phyloP scores from a whole-genome alignment of 2,888 invertebrate genomes.

The Carterocephalus palaemon region DNA sequence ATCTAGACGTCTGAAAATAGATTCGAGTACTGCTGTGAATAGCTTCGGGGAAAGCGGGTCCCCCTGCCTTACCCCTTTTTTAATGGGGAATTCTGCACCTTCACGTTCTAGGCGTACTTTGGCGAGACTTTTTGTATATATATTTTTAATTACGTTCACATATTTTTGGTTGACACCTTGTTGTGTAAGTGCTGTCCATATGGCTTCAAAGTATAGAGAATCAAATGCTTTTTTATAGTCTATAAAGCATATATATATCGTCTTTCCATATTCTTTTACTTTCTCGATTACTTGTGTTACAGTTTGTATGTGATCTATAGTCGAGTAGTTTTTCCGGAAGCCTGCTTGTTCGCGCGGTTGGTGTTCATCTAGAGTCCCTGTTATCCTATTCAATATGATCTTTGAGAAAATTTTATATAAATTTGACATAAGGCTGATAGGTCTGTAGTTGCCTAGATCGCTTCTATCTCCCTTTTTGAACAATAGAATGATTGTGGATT shows the following conservation, averaged over 20 bases:
- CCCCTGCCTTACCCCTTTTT: slow-evolving; percentile 23
- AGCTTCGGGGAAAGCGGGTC: slow-evolving; percentile 25
- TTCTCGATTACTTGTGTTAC: slow-evolving; percentile 21
- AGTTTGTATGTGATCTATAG: too few relatives aligned
- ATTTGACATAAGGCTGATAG: too few relatives aligned
- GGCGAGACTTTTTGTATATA: slow-evolving; percentile 9
- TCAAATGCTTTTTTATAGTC: slow-evolving; percentile 20
- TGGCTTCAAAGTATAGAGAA: slow-evolving; percentile 7
- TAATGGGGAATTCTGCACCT: slow-evolving; percentile 15
- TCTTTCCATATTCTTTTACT: slow-evolving; percentile 1
- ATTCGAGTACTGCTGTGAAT: slow-evolving; percentile 20
- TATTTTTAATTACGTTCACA: too few relatives aligned
- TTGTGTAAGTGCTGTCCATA: too few relatives aligned
- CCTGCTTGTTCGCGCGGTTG: slow-evolving; percentile 19
- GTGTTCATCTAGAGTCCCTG: slow-evolving; percentile 16
- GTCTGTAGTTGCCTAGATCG: too few relatives aligned
- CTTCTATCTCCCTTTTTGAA: too few relatives aligned
- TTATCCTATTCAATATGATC: slow-evolving; percentile 17
- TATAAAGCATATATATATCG: slow-evolving; percentile 20
- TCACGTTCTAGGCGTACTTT: slow-evolving; percentile 13
- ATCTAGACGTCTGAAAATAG: slow-evolving; percentile 18
- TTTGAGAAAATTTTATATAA: too few relatives aligned
- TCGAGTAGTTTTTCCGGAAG: slow-evolving; percentile 12
- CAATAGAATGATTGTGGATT: too few relatives aligned
- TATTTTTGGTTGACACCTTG: too few relatives aligned